Conservation (phyloP, 2,888 invertebrate genomes). For the Hemaris fuciformis region DNA sequence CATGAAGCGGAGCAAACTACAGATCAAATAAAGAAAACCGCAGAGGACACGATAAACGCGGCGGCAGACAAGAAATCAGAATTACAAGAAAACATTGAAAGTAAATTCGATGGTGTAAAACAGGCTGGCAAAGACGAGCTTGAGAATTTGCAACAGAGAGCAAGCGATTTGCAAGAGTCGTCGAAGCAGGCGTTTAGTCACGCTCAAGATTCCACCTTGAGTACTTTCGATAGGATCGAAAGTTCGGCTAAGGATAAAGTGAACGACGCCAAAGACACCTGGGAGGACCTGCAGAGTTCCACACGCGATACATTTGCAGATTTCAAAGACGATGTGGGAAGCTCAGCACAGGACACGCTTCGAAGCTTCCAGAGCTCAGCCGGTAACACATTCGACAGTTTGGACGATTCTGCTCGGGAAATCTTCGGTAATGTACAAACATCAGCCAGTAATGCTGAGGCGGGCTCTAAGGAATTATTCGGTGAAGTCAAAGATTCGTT, state of each 20-base stretch:
- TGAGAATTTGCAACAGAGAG: constrained; percentile 45
- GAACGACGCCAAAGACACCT: constrained; percentile 60
- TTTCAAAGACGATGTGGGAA: constrained; percentile 66
- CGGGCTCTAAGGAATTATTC: constrained; percentile 58
- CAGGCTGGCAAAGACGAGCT: constrained; percentile 47
- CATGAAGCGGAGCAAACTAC: constrained; percentile 70
- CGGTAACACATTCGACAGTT: constrained; percentile 73
- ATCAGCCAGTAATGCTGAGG: constrained; percentile 44
- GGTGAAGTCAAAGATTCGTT: constrained; percentile 61
- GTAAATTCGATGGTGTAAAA: constrained; percentile 43
- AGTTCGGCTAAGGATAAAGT: constrained; percentile 72
- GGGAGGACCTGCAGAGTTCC: constrained; percentile 71
- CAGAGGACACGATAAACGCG: constrained; percentile 63
- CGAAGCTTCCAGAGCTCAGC: constrained; percentile 77
- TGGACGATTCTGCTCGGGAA: constrained; percentile 68
- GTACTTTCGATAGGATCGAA: constrained; percentile 74
- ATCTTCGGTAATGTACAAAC: constrained; percentile 51
- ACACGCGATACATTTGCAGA: constrained; percentile 71
- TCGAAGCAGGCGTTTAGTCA: constrained; percentile 63
- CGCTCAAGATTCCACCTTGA: constrained; percentile 70
- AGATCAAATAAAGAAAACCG: constrained; percentile 69
- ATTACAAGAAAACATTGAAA: constrained; percentile 47
- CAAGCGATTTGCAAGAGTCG: constrained; percentile 54
- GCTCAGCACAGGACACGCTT: constrained; percentile 69
- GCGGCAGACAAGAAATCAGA: constrained; percentile 57